Percentiles rank a stretch among this genome's conserved stretches.
phyloP scores from a whole-genome alignment of 1,140 invertebrate genomes.

The Nomia melanderi region DNA sequence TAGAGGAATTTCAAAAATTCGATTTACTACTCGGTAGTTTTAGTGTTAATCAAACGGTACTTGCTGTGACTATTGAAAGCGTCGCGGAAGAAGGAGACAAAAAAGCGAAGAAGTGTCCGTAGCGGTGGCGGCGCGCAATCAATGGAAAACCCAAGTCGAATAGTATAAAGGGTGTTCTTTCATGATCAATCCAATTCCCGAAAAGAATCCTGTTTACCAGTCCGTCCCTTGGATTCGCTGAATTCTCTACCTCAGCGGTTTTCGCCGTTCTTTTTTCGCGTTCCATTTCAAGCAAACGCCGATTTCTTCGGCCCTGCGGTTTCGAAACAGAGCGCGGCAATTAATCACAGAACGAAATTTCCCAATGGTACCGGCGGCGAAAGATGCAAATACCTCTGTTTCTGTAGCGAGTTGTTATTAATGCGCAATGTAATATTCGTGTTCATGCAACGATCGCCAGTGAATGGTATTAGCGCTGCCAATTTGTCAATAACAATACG shows the following conservation, averaged over 20 bases:
- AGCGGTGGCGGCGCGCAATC: conserved; percentile 16
- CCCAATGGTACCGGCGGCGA: conserved; percentile 12
- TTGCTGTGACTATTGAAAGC: not conserved
- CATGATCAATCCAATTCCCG: conserved; percentile 22
- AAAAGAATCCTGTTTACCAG: conserved; percentile 43
- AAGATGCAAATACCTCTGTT: conserved; percentile 1
- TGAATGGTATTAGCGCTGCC: not conserved
- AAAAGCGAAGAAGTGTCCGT: not conserved
- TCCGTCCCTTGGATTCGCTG: conserved; percentile 13
- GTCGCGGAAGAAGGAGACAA: not conserved
- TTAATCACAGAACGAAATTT: conserved; percentile 11
- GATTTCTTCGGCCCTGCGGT: not conserved
- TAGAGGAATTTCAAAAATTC: no score
- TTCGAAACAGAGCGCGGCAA: not conserved
- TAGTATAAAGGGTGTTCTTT: conserved; percentile 5
- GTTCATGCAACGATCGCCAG: conserved; percentile 7
- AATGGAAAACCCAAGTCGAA: not conserved
- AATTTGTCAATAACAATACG: conserved; percentile 21
- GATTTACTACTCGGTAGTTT: no score
- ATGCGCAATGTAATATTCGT: conserved; percentile 8
- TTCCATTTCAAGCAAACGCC: not conserved
- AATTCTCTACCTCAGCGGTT: conserved; percentile 33
- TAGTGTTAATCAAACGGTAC: conserved; percentile 6
- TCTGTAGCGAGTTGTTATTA: conserved; percentile 6
- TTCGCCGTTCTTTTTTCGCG: not conserved